Base-by-base conservation (phyloP, 2,888 invertebrate species). In the Cheilosia urbana region DNA sequence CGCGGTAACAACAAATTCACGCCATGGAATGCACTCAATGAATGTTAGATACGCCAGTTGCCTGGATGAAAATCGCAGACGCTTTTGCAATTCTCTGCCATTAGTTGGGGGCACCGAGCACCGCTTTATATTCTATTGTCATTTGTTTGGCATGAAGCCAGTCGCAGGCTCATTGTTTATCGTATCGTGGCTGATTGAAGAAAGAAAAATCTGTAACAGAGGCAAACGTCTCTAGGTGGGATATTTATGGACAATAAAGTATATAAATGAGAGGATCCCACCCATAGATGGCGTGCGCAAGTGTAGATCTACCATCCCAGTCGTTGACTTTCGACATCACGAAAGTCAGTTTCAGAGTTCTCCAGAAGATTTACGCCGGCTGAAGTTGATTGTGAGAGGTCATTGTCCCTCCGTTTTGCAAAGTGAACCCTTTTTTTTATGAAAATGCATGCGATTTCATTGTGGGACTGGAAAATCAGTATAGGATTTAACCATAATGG, bases 21-120 rank as follows among this genome's bases (percentile, higher is more conserved):
- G 76, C 76, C 75, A 51, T 13, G 66, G 60, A 60, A 68, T 76
- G 66, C 60, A 42, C 45, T 57, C 75, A 65, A 58, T 65, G 57
- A 66, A 49, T 75, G 47, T 75, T 40, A 27, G 45, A 45, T 34
- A 66, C 24, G 24, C 7, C 40, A 27, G 51, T 42, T 21, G 30
- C 37, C 40, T 49, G 24, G 55, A 57, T 45, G 34, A 53, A 73
- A 73, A 73, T 55, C 19, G 9, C 55, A 27, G 53, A 37, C 55
- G 53, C 47, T 75, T 65, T 65, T 75, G 75, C 63, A 75, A 63
- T 73, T 65, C 51, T 37, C 49, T 40, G 24, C 37, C 24, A 71
- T 71, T 60, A 58, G 47, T 40, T 7, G 40, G 40, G 17, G 6
- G 17, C 45, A 13, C 11, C 45, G 34, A 47, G 19, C 4, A 34